Evolutionary conservation across 1,140 invertebrate species (phyloP).

Genomic region (Sitobion miscanthi): DNA sequence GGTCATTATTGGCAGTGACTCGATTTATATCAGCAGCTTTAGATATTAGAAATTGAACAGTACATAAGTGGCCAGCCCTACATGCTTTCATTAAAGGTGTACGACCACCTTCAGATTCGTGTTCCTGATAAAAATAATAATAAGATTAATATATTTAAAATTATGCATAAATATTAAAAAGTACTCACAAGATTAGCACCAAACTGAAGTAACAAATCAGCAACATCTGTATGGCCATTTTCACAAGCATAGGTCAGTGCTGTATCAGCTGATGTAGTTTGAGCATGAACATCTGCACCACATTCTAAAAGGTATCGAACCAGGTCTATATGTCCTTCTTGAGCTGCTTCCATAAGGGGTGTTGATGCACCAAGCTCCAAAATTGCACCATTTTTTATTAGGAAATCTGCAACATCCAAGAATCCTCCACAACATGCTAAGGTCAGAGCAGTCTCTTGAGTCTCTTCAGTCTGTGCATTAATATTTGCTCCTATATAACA

Average conservation of each 20-base stretch:
- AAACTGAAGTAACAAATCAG: constrained; percentile 84
- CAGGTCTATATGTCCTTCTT: constrained; percentile 94
- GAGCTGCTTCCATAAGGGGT: constrained; percentile 97
- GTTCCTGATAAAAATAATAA: constrained; percentile 69
- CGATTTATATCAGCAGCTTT: constrained; percentile 93
- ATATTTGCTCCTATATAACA: constrained; percentile 82
- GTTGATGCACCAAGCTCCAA: constrained; percentile 95
- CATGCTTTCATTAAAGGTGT: constrained; percentile 99
- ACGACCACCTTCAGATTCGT: constrained; percentile 90
- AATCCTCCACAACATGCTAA: constrained; percentile 97
- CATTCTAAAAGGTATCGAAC: constrained; percentile 84
- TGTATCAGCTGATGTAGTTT: constrained; percentile 94
- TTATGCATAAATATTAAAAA: too few relatives aligned
- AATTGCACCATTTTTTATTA: constrained; percentile 94
- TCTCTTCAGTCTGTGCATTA: constrained; percentile 97
- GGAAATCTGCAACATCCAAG: constrained; percentile 94
- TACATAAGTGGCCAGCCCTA: constrained; percentile 96
- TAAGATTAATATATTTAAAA: background rate
- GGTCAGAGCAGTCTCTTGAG: constrained; percentile 96
- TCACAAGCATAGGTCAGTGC: constrained; percentile 97
- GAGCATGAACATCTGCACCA: constrained; percentile 88
- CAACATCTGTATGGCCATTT: constrained; percentile 94
- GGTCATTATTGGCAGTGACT: constrained; percentile 96
- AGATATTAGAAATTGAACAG: constrained; percentile 93
- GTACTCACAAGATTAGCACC: constrained; percentile 81